A percentile compares a stretch with the other conserved stretches of the same genome.
These are phyloP conservation scores for Melanostoma scalare DNA, from an alignment of 2,888 invertebrate genomes.

Conservation along the genomic window DNA sequence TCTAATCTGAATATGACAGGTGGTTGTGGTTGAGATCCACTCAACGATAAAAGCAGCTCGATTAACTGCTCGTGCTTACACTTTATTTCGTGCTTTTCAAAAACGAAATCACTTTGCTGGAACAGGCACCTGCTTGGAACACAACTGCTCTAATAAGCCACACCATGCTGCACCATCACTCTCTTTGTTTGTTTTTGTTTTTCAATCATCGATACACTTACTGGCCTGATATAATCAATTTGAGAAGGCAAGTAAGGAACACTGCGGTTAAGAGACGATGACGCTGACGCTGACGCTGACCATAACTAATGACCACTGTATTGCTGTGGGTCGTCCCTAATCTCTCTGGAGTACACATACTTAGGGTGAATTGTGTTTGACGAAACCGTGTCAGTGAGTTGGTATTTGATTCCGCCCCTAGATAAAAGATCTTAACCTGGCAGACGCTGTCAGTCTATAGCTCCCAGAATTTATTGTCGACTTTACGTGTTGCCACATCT, in stretches of 20 bases:
- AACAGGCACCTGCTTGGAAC: slow-evolving; percentile 62
- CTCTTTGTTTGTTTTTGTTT: slow-evolving; percentile 23
- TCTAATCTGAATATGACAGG: slow-evolving; percentile 47
- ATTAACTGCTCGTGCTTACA: slow-evolving; percentile 64
- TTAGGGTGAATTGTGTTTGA: slow-evolving; percentile 47
- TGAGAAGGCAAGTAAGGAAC: slow-evolving; percentile 8
- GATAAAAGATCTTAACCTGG: slow-evolving; percentile 42
- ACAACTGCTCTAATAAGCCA: slow-evolving; percentile 65
- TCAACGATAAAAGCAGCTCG: slow-evolving; percentile 52
- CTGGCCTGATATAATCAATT: slow-evolving; percentile 50
- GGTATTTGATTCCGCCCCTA: slow-evolving; percentile 53
- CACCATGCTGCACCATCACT: slow-evolving; percentile 19
- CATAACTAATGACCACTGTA: slow-evolving; percentile 54
- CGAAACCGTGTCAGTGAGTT: slow-evolving; percentile 28
- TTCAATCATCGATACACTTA: slow-evolving; percentile 23
- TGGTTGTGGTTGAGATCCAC: slow-evolving; percentile 59
- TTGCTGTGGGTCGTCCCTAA: slow-evolving; percentile 1
- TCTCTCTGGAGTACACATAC: slow-evolving; percentile 11
- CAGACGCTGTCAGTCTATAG: slow-evolving; percentile 63
- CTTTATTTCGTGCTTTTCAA: slow-evolving; percentile 62
- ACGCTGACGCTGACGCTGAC: slow-evolving; percentile 25
- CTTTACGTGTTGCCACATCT: not conserved
- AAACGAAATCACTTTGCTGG: slow-evolving; percentile 48
- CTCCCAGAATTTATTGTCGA: slow-evolving; percentile 28
- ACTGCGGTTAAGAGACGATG: not conserved